These are phyloP conservation scores for Cathartes aura DNA, from an alignment of 2,113 vertebrate species.

Conservation along the genomic window DNA sequence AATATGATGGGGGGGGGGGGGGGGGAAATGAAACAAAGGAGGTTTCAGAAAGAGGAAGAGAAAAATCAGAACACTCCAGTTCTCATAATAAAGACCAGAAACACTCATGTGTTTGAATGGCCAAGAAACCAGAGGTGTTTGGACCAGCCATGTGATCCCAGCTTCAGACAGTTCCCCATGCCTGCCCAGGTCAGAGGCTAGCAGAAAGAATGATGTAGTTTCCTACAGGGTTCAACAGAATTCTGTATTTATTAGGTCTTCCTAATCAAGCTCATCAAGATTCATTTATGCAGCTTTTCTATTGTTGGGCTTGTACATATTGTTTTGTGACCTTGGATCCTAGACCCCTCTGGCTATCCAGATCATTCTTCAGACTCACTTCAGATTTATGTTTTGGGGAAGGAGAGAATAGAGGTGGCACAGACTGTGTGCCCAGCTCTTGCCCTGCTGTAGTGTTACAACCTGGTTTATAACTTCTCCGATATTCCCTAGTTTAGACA, in stretches of 20 bases:
- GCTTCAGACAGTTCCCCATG: not conserved
- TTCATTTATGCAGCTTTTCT: not conserved
- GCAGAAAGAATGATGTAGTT: not conserved
- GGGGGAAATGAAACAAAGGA: not conserved
- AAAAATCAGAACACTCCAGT: accelerated
- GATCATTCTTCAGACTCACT: not conserved
- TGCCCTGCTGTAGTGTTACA: not conserved
- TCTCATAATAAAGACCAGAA: not conserved
- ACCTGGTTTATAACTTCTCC: not conserved
- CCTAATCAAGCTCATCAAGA: not conserved
- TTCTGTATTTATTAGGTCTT: not conserved
- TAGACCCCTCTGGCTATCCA: not conserved
- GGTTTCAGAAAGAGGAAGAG: not conserved
- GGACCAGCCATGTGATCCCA: not conserved
- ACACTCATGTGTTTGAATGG: not conserved
- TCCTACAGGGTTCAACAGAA: not conserved
- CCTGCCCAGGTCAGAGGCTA: not conserved
- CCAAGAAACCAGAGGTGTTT: not conserved
- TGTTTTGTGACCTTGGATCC: not conserved
- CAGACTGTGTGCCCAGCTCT: not conserved
- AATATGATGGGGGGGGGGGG: not conserved
- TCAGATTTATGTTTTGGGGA: not conserved
- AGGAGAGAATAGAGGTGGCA: not conserved
- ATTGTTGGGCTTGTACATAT: not conserved
- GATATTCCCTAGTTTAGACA: not conserved